phyloP scores from a whole-genome alignment of 2,888 invertebrate genomes.

The Isoperla grammatica region DNA sequence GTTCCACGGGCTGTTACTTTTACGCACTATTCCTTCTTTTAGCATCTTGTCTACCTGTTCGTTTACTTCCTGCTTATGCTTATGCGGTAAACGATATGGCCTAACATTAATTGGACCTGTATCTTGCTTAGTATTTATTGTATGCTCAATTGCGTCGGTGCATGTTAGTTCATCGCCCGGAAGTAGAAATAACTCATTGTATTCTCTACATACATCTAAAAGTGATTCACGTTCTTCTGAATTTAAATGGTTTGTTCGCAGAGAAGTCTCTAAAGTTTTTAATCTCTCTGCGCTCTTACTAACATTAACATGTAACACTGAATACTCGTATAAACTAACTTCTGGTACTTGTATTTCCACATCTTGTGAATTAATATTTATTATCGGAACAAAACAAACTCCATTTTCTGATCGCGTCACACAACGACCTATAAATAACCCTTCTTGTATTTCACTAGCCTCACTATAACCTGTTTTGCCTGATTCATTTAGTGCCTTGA shows the following conservation, averaged over 20 bases:
- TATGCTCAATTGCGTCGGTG: slow-evolving; percentile 37
- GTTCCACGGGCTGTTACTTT: slow-evolving; percentile 14
- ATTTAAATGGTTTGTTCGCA: slow-evolving; percentile 34
- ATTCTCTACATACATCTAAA: background rate
- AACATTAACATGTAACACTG: slow-evolving; percentile 32
- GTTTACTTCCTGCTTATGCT: slow-evolving; percentile 36
- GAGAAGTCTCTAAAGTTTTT: slow-evolving; percentile 9
- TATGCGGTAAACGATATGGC: slow-evolving; percentile 36
- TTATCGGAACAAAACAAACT: background rate
- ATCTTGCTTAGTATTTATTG: slow-evolving; percentile 36
- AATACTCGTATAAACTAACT: background rate
- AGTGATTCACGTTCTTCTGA: slow-evolving; percentile 32
- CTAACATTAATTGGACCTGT: slow-evolving; percentile 33
- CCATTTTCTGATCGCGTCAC: background rate
- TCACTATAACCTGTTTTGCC: too few species aligned
- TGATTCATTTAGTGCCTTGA: too few species aligned
- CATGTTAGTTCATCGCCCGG: slow-evolving; percentile 35
- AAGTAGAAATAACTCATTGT: slow-evolving; percentile 37
- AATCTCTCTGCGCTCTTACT: slow-evolving; percentile 21
- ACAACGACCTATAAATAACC: background rate
- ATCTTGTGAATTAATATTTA: background rate
- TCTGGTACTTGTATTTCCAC: background rate
- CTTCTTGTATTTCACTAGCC: too few species aligned
- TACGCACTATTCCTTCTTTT: slow-evolving; percentile 35
- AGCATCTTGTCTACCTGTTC: slow-evolving; percentile 36